Base-by-base conservation (phyloP, 2,797 vertebrate species). In the Alca torda region DNA sequence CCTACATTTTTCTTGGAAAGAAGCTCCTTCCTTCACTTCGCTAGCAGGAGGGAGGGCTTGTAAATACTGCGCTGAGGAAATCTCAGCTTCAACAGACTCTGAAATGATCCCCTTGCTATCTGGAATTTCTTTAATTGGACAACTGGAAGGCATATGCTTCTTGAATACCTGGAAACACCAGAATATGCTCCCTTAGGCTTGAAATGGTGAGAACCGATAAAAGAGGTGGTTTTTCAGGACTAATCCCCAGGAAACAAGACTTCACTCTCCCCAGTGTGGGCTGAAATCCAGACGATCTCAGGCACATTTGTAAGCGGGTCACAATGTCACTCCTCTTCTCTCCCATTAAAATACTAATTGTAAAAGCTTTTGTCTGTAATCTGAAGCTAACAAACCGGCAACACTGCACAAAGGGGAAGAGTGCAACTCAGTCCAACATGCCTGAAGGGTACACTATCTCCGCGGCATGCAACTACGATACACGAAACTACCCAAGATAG, bases 1-100 rank as follows among this genome's bases (percentile, higher is more conserved):
- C 96, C 97, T 97, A 96, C 89, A 89, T 95, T 96, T 97, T 96
- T 97, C 97, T 96, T 96, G 96, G 96, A 97, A 97, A 97, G 95
- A 97, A 95, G 94, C 87, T 91, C 72, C 68, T 93, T 91, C 91
- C 94, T 96, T 89, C 79, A 91, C 76, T 93, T 45, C 87, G 94
- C 82, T 79, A 89, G 68, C 70, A 83, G 84, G 87, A 93, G 61
- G 65, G 88, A 93, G 61, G 65, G 88, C 76, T 95, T 84, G 90
- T 75, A 95, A 88, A 90, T 93, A 79, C 84, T 18, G 48, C 1
- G 10, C 54, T 79, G 80, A 77, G 93, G 94, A 93, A 96, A 96
- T 65, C 75, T 86, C 59, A 80, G 90, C 77, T 93, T 89, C 80
- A 96, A 54, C 45, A 76, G 73, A 37, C 73, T 94, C 87, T 94